Evolutionary conservation across 2,797 vertebrate genomes (phyloP).

Genomic region (Falco naumanni): DNA sequence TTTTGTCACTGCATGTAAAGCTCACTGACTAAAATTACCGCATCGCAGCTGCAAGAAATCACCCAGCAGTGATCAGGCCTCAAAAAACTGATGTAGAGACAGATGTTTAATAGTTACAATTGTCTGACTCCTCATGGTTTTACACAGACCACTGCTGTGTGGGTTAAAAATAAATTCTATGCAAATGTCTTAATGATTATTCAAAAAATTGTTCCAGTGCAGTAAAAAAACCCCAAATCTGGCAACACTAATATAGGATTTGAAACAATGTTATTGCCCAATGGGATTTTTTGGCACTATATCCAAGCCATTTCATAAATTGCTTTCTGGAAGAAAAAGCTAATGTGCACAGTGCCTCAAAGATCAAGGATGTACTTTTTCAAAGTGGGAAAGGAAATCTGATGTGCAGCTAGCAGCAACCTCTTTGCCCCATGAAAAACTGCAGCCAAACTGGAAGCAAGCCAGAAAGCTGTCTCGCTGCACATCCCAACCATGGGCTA

Average conservation of each 20-base stretch:
- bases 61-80: neutral
- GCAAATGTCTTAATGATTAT: constrained; percentile 1
- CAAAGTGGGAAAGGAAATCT: neutral
- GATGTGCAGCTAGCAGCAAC: neutral
- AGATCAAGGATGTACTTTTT: neutral
- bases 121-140: neutral
- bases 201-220: neutral
- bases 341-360: neutral
- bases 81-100: neutral
- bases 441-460: neutral
- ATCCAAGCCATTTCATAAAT: constrained; percentile 3
- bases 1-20: neutral
- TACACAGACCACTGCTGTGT: neutral
- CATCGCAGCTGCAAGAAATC: neutral
- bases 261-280: constrained; percentile 43
- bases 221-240: neutral
- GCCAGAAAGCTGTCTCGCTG: neutral
- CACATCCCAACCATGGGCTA: neutral
- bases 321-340: constrained; percentile 22
- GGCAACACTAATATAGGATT: neutral
- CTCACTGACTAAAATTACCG: neutral
- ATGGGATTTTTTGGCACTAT: constrained; percentile 11
- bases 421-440: neutral
- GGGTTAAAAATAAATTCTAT: neutral
- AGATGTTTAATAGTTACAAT: neutral